Base-by-base conservation (phyloP, 2,888 invertebrate genomes). In the Caenorhabditis parvicauda region DNA sequence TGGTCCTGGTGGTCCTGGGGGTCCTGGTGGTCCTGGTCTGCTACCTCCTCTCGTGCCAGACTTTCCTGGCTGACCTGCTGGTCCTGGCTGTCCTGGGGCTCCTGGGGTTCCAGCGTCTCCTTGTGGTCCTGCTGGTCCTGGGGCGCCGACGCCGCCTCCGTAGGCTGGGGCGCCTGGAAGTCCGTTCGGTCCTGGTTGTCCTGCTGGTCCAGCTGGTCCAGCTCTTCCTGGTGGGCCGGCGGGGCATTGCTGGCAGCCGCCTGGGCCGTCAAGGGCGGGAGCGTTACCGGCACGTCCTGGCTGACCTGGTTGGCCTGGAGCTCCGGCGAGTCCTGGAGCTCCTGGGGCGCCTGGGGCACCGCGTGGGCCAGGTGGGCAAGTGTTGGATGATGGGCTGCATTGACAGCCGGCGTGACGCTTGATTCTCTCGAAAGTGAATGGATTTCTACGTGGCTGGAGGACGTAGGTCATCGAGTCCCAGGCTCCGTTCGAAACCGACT, bases 331-430 rank as follows among this genome's bases (percentile, higher is more conserved):
- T 47, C 59, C 59, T 21, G 54, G 54, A 14, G 47, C 45, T 39
- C 59, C 59, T 37, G 48, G 47, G 19, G 49, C 51, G 51, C 59
- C 59, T 50, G 63, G 63, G 43, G 63, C 53, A 53, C 63, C 63
- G 43, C 58, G 63, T 56, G 63, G 63, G 49, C 63, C 63, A 45
- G 63, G 63, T 55, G 63, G 63, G 49, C 63, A 58, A 19, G 55
- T 54, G 50, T 57, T 57, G 29, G 52, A 53, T 32, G 32, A 41
- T 32, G 54, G 46, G 2, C 54, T 50, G 57, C 57, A 61, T 41
- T 57, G 53, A 46, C 61, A 57, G 38, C 57, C 56, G 3, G 51
- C 57, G 25, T 47, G 46, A 51, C 61, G 51, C 54, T 61, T 60
- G 25, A 48, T 46, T 45, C 60, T 53, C 27, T 37, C 19, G 41